Base-by-base conservation (phyloP, 2,113 vertebrate genomes). In the Colius striatus region DNA sequence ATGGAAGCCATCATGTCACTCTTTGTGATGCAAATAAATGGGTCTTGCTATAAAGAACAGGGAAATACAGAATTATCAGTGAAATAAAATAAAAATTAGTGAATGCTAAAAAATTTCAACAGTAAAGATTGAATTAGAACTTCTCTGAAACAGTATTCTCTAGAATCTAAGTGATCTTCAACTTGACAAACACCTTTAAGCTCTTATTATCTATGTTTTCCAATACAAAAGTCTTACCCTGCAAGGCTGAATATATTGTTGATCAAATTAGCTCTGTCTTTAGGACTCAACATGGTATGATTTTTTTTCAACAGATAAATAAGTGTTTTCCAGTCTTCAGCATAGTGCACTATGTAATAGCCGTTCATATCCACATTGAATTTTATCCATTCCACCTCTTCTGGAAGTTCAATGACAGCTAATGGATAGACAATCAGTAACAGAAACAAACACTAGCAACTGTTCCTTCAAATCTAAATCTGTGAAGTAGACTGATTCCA, bases 311-410 rank as follows among this genome's bases (percentile, higher is more conserved):
- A 55, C 43, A 98, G 98, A 3, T 94, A 60, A 83, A 94, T 98
- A 12, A 99, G 96, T 3, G 89, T 97, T 19, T 71, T 72, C 99
- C 99, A 99, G 82, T 98, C 94, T 5, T 97, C 88, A 67, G 95
- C 97, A 55, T 99, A 99, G 88, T 99, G 94, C 20, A 99, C 99
- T 32, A 99, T 94, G 84, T 99, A 99, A 97, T 99, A 99, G 30
- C 99, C 99, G 2, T 97, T 98, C 97, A 98, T 99, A 74, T 96
- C 97, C 83, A 98, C 97, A 66, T 99, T 99, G 94, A 99, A 97
- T 97, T 99, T 99, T 92, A 99, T 85, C 99, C 99, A 99, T 77
- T 98, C 97, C 6, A 98, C 98, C 75, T 97, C 98, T 94, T 96
- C 97, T 84, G 98, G 90, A 90, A 99, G 90, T 83, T 98, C 98